Evolutionary conservation across 2,888 invertebrate species (phyloP), one percentile per base, ranked within the genome.

Genomic region (Schizaphis graminum): DNA sequence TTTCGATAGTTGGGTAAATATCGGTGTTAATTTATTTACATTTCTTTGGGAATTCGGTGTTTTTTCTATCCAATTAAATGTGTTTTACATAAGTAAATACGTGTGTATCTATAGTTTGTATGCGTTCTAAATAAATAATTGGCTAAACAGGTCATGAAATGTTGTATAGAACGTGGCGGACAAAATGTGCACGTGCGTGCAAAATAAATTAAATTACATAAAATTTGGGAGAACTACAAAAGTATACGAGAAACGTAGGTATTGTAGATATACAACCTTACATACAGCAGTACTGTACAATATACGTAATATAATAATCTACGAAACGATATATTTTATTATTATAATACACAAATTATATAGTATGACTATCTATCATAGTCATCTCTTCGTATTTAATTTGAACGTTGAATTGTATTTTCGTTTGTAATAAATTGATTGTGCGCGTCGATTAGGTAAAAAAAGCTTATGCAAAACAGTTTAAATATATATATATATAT

Each of bases 401-500:
- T 86, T 86, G 5, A n/a, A 47, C n/a, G 47, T 86, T 47, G 47
- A 86, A 86, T 86, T 47, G 16, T 77, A 77, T 35, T 47, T 86
- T 86, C 28, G 86, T 86, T 86, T 47, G 86, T 47, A 47, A 86
- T 86, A 86, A 47, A 86, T 86, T 86, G 86, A 86, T 47, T 28
- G 86, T 47, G 47, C 47, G 47, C 47, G 28, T 86, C 86, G 86
- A 86, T 47, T 86, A 47, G 86, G 47, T n/a, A 13, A 28, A 86
- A 86, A 86, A 86, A 86, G 47, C 47, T 86, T 86, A 86, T 86
- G 28, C 35, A 77, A 77, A 77, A 77, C 77, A 77, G 77, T 77
- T 77, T 24, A 77, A 8, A 77, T 21, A 35, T 56, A 61, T 77
- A 44, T n/a, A 86, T n/a, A 11, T 26, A 44, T 44, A 49, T 49